Evolutionary conservation across 64 coral and sea anemone genomes (phyloP), one percentile per base, ranked within the genome.

Genomic region (Hydrozoanthus tunicans): DNA sequence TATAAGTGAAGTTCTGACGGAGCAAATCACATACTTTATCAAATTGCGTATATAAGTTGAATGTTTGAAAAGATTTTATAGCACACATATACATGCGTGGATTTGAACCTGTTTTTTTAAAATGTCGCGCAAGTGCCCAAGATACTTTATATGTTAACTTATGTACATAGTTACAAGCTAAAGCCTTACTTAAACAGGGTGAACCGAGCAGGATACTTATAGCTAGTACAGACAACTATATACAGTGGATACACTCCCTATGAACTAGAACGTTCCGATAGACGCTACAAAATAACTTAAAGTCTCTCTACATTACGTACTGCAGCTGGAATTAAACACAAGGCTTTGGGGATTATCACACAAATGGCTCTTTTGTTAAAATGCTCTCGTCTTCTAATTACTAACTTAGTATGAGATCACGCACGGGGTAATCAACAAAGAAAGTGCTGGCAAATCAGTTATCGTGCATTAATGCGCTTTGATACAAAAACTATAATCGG

Each of bases 341-440:
- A n/a, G 23, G 57, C 58, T 81, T 81, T 81, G 24, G n/a, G 25
- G 79, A 81, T 81, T 81, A 81, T 62, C 79, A 32, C 7, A 11
- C 3, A 59, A 26, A 81, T 26, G 20, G 8, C 26, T 60, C 4
- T 66, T 66, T 66, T 11, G 17, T 66, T 15, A 66, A 66, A 66
- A 11, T 3, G 64, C 12, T 5, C 12, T 14, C 12, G 17, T 15
- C 12, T 66, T 66, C 64, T 17, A 5, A 17, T 66, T 64, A 15
- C 64, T 66, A 66, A 15, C 64, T 17, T 61, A 15, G 65, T 53
- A 63, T 61, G 11, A 43, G 53, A 14, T 53, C 63, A 52, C 17
- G 51, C 6, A 67, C 81, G 32, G 6, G 62, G 6, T 54, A 54
- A 17, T 79, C 17, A 17, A 83, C 61, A 52, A 53, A 14, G 61